These are phyloP conservation scores for Halcyon chelicuti DNA, from an alignment of 2,797 vertebrate species.

Conservation along the genomic window DNA sequence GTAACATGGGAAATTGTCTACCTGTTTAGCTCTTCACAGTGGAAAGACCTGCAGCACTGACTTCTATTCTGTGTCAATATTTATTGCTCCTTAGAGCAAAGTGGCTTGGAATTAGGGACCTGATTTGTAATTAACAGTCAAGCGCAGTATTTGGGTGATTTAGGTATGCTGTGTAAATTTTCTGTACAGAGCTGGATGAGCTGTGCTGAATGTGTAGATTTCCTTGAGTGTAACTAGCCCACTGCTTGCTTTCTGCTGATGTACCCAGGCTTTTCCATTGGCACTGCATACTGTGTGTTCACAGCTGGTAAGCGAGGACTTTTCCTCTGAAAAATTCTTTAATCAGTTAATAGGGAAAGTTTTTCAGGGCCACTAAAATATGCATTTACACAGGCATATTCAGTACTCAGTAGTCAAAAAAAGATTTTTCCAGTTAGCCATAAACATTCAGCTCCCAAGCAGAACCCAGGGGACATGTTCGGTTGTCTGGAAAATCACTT, in stretches of 20 bases:
- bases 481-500: constrained; percentile 33
- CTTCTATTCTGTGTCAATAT: not conserved
- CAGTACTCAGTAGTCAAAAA: not conserved
- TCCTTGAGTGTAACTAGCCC: not conserved
- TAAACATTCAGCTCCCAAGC: not conserved
- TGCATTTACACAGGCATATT: not conserved
- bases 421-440: not conserved
- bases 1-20: not conserved
- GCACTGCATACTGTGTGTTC: not conserved
- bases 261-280: not conserved
- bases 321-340: not conserved
- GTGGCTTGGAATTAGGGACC: not conserved
- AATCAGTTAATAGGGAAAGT: not conserved
- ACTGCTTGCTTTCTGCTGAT: not conserved
- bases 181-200: not conserved
- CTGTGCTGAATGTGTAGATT: not conserved
- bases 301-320: not conserved
- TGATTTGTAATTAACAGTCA: not conserved
- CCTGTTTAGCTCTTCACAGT: not conserved
- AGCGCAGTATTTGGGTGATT: not conserved
- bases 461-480: not conserved
- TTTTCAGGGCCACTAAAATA: not conserved
- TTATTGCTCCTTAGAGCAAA: not conserved
- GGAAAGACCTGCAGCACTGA: not conserved
- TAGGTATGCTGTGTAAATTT: not conserved